These are phyloP conservation scores for Microcebus griseorufus DNA, from an alignment of 2,113 vertebrate species.

Conservation along the genomic window DNA sequence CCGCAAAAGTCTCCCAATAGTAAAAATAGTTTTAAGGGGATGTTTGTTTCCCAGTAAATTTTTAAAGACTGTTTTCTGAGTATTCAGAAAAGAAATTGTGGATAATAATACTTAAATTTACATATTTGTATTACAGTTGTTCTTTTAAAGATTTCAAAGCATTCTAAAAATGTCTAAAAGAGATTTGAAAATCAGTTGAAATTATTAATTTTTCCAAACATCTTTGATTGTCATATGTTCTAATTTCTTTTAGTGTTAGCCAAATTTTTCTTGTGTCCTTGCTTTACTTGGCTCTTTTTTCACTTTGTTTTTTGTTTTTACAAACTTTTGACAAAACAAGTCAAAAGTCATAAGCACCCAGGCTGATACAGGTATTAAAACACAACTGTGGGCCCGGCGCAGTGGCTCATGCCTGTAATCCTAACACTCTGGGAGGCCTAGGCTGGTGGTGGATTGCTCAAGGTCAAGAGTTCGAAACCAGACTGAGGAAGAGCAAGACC, in stretches of 20 bases:
- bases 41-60: not conserved
- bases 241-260: not conserved
- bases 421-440: no score
- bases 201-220: constrained; percentile 21
- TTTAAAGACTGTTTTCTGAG: not conserved
- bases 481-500: no score
- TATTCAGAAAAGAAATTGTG: not conserved
- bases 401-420: no score
- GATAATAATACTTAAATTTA: not conserved
- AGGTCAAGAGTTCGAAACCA: no score
- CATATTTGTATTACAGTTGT: not conserved
- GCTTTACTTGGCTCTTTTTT: not conserved
- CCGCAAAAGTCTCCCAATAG: not conserved
- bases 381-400: not conserved
- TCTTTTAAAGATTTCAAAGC: not conserved
- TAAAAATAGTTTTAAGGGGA: not conserved
- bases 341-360: not conserved
- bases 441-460: no score
- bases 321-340: not conserved
- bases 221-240: not conserved
- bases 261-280: not conserved
- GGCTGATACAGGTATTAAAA: not conserved
- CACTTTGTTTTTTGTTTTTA: not conserved
- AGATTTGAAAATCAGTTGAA: constrained; percentile 39
- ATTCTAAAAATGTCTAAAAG: constrained; percentile 2